Evolutionary conservation across 2,888 invertebrate genomes (phyloP), one percentile per base, ranked within the genome.

Genomic region (Salticus scenicus): DNA sequence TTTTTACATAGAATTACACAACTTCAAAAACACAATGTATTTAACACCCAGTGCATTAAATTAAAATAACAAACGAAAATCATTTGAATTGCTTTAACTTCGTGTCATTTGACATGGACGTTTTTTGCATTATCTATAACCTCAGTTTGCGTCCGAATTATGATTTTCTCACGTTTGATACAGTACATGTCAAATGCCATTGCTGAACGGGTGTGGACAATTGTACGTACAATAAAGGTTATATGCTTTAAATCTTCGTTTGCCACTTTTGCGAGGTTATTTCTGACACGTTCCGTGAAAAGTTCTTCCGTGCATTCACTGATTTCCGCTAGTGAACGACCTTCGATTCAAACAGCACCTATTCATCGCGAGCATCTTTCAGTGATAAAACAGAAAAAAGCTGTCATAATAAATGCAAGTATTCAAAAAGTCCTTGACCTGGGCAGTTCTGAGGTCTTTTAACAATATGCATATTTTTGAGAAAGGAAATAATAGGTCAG

Each of bases 231-330:
- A 2, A 57, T 24, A 57, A 57, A 24, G 57, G 12, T 57, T 57
- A 57, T 57, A 24, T 24, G 4, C 10, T 37, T 37, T 37, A 37
- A 37, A 7, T 37, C 37, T 37, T 37, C 10, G 4, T 57, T 57
- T 24, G 20, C 7, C 20, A 57, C 4, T 57, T 7, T 20, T 2
- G 17, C 57, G 57, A 57, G 57, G 57, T 24, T 24, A 24, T 57
- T 57, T 57, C 57, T 24, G 24, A 57, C 57, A 57, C 57, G 57
- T 57, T 57, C 57, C 24, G 57, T 20, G 57, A 24, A 57, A 57
- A 37, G 2, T 12, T 24, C 17, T 24, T 47, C 17, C 47, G 47
- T 47, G 47, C 37, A 47, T 47, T 47, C 42, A 17, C 17, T 12
- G 10, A 47, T 17, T 47, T 47, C 57, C 57, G 24, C 57, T 5